Percentiles rank a stretch among this genome's conserved stretches.
These are phyloP conservation scores for Hydroisotoma schaefferi DNA, from an alignment of 2,888 invertebrate genomes.

Conservation along the genomic window DNA sequence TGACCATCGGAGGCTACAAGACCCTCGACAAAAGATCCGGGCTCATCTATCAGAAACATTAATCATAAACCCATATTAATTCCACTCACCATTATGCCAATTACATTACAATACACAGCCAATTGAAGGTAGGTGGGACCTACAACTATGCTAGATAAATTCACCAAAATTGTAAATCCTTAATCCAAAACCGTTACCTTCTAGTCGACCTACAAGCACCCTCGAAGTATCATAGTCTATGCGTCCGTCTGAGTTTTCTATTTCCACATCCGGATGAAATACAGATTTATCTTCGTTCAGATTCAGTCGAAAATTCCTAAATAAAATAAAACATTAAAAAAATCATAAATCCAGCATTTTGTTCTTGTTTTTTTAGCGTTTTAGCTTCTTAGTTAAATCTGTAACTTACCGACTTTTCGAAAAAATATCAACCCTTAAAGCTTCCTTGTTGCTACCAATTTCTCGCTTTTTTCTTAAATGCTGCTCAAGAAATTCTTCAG, in stretches of 20 bases:
- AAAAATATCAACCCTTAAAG: conserved; percentile 30
- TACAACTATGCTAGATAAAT: neutral
- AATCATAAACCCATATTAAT: neutral
- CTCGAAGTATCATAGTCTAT: conserved; percentile 68
- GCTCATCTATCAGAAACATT: conserved; percentile 66
- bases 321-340: conserved; percentile 50
- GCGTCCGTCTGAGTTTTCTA: conserved; percentile 66
- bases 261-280: conserved; percentile 71
- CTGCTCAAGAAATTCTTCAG: conserved; percentile 53
- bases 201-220: conserved; percentile 72
- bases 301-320: conserved; percentile 73
- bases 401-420: conserved; percentile 27
- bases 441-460: conserved; percentile 26
- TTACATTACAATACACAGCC: too few species aligned
- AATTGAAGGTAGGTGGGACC: too few species aligned
- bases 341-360: neutral
- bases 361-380: too few species aligned
- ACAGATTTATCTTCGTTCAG: conserved; percentile 69
- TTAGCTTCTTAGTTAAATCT: too few species aligned
- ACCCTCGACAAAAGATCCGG: conserved; percentile 75
- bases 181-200: conserved; percentile 51
- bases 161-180: neutral
- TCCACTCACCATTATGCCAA: neutral
- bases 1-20: conserved; percentile 80
- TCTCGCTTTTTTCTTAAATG: conserved; percentile 54